Conservation (phyloP, 2,888 invertebrate species). For the Coecobrya sp. region DNA sequence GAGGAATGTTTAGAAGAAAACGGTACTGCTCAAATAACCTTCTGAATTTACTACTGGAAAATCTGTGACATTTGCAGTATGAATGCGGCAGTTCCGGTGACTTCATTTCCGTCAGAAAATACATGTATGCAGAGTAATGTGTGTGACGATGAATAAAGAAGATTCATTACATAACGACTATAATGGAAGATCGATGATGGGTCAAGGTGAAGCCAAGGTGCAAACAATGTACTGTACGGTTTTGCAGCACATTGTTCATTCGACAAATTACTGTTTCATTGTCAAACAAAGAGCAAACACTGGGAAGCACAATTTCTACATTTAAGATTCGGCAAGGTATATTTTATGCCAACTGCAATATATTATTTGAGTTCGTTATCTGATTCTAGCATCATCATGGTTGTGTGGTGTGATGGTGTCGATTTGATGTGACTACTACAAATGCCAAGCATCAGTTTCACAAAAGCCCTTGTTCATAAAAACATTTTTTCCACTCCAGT, state of each 20-base stretch:
- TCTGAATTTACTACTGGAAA: too few species aligned
- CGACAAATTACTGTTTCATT: neutral
- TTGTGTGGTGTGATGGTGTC: neutral
- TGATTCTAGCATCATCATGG: neutral
- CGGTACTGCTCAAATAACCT: neutral
- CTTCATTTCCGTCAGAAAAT: too few species aligned
- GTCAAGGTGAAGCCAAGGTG: slow-evolving; percentile 47
- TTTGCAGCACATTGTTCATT: neutral
- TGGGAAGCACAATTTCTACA: neutral
- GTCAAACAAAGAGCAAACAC: slow-evolving; percentile 25
- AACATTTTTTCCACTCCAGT: slow-evolving; percentile 56
- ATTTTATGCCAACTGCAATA: neutral
- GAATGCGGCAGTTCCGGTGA: too few species aligned
- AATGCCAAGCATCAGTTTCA: slow-evolving; percentile 21
- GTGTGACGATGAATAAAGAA: neutral
- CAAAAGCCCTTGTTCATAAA: slow-evolving; percentile 9
- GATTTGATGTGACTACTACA: slow-evolving; percentile 4
- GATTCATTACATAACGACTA: neutral
- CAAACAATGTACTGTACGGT: slow-evolving; percentile 10
- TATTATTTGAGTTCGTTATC: neutral
- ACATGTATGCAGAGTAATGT: neutral
- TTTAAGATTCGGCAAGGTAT: neutral
- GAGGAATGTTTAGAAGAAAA: neutral
- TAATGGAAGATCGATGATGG: neutral
- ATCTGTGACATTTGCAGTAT: too few species aligned